Base-by-base conservation (phyloP, 2,113 vertebrate species). In the Sander vitreus region DNA sequence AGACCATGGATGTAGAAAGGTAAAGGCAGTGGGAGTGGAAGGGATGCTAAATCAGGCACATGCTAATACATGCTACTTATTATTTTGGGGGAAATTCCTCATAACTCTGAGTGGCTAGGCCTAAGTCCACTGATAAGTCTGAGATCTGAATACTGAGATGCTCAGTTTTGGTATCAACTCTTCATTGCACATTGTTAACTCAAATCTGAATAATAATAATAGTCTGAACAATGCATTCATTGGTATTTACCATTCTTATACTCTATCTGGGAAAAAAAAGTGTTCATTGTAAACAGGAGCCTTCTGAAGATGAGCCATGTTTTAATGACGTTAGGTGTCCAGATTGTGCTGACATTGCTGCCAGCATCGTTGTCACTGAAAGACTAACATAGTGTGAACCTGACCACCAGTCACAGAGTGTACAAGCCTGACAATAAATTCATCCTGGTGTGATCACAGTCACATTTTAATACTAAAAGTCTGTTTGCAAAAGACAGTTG, bases 271-370 rank as follows among this genome's bases (percentile, higher is more conserved):
- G n/a, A 33, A 67, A 83, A 83, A 83, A 78, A 1, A 30, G 36
- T 39, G 27, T 30, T 45, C 47, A 81, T 33, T 62, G 11, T 48
- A 25, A 68, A 47, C 33, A 54, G 36, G n/a, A 60, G 33, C 51
- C 23, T 67, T 66, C 57, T 45, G 62, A 85, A 67, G 30, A 85
- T 50, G 59, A 73, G 81, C 59, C 70, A 54, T 64, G 74, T 64
- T 84, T 62, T 63, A 65, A 75, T 76, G 72, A 73, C 76, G 74
- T 15, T 30, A 81, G 62, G 86, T 73, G 71, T 84, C 81, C 66
- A 83, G 84, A 85, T 63, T 87, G 85, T 81, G 74, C 68, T 36
- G 47, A 77, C 55, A 27, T 1, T 19, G 45, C 78, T 69, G 82
- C 81, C 84, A 78, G 70, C 72, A 21, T 47, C 27, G 62, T 66